phyloP scores from a whole-genome alignment of 2,113 vertebrate genomes.

The Mesembrinibis cayennensis region DNA sequence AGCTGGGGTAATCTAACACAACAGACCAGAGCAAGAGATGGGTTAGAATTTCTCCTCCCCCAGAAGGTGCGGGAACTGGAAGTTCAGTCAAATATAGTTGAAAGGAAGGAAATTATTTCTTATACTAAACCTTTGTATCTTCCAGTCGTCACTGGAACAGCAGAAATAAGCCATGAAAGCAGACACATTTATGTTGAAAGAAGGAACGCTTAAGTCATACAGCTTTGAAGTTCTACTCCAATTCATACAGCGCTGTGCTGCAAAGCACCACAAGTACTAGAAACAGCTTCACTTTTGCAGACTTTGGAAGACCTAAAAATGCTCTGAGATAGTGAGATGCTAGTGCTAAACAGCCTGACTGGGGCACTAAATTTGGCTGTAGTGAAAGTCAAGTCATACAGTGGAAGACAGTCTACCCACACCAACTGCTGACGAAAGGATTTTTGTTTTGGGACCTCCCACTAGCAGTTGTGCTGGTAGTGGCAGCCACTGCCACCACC shows the following conservation, averaged over 20 bases:
- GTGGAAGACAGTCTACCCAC: background rate
- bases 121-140: background rate
- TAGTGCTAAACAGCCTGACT: background rate
- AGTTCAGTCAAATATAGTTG: background rate
- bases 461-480: background rate
- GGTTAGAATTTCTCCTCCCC: slow-evolving; percentile 44
- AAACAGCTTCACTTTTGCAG: background rate
- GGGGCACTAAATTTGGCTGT: background rate
- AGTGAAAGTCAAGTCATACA: background rate
- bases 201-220: background rate
- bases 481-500: background rate
- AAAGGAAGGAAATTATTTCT: background rate
- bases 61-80: background rate
- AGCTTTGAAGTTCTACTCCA: background rate
- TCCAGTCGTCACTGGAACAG: background rate
- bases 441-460: background rate
- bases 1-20: slow-evolving; percentile 89
- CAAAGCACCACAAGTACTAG: background rate
- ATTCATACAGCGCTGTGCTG: background rate
- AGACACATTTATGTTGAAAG: background rate
- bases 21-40: slow-evolving; percentile 50
- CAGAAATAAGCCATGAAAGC: background rate
- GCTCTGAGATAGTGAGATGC: fast-evolving
- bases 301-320: background rate
- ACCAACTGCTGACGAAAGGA: background rate